Base-by-base conservation (phyloP, 2,797 vertebrate genomes). In the Hapalemur alaotrensis region DNA sequence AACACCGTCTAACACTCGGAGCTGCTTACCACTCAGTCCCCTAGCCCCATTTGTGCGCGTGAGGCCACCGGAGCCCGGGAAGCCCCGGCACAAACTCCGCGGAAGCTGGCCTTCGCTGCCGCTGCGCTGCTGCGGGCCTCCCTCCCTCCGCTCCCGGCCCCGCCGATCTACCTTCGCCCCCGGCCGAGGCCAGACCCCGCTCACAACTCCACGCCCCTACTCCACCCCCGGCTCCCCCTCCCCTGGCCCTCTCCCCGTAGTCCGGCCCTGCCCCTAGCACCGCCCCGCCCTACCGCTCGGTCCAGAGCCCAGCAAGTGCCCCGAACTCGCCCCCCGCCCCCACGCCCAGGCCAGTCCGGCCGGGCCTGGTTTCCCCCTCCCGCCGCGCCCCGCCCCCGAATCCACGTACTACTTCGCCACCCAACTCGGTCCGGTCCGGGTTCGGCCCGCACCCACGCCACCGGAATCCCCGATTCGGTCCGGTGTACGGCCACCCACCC, bases 301-400 rank as follows among this genome's bases (percentile, higher is more conserved):
- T 97, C 97, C 97, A 18, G 72, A 97, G 96, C 97, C 97, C 96
- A 97, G 97, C 97, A 98, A 97, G 97, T 98, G 97, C 96, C 97
- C 97, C 97, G 95, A 97, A 96, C 97, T 97, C 96, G 97, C 97
- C 95, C 96, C 96, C 97, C 92, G 76, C 97, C 97, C 96, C 97
- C 97, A 93, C 97, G 84, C 90, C 96, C 96, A 95, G 96, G 96
- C 97, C 92, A 95, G 93, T 95, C 97, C 73, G 20, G 92, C 97
- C 54, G 4, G 96, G 97, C 97, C 97, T 97, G 92, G 73, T 96
- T 94, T 90, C 94, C 97, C 95, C 95, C 97, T 91, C 96, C 90
- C 69, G 91, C 94, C 73, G 96, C 93, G 96, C 97, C 97, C 97
- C 97, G 93, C 97, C 96, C 97, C 97, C 97, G 89, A 97, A 97